Evolutionary conservation across 2,113 vertebrate species (phyloP).

Genomic region (Amblyopsis rosae): DNA sequence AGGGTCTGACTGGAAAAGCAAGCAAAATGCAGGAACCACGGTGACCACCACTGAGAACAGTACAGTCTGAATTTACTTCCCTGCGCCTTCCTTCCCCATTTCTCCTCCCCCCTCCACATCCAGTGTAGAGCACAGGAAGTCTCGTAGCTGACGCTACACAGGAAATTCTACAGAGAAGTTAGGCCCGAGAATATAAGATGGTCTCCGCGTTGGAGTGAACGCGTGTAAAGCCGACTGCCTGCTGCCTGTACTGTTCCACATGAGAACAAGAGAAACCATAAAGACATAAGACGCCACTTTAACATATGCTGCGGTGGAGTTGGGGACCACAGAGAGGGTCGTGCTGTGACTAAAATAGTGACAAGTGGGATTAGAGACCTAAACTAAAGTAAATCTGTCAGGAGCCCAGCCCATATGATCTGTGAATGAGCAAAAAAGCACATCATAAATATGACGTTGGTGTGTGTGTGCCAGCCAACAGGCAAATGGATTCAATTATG

Average conservation of each 20-base stretch:
- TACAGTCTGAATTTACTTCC: slow-evolving; percentile 51
- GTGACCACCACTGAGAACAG: slow-evolving; percentile 49
- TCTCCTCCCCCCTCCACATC: slow-evolving; percentile 55
- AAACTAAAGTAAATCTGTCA: slow-evolving; percentile 56
- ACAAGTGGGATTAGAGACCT: slow-evolving; percentile 69
- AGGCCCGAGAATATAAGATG: slow-evolving; percentile 57
- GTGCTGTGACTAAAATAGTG: slow-evolving; percentile 50
- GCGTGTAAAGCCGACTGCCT: slow-evolving; percentile 14
- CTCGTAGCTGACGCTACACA: slow-evolving; percentile 66
- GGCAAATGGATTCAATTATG: not conserved
- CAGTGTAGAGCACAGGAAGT: slow-evolving; percentile 69
- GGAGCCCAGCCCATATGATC: slow-evolving; percentile 49
- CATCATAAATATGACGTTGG: too few relatives aligned
- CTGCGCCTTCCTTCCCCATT: slow-evolving; percentile 65
- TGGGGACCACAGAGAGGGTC: slow-evolving; percentile 40
- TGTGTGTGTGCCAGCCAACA: too few relatives aligned
- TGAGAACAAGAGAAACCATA: not conserved
- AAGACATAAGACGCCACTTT: not conserved
- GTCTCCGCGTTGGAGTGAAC: not conserved
- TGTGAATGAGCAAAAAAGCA: slow-evolving; percentile 26
- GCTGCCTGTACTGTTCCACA: slow-evolving; percentile 5
- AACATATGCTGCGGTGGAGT: slow-evolving; percentile 2
- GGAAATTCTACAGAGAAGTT: slow-evolving; percentile 71
- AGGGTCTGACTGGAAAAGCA: slow-evolving; percentile 31
- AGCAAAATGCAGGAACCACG: slow-evolving; percentile 33